phyloP scores from a whole-genome alignment of 1,140 invertebrate genomes.

The Drosophila ohnishii region DNA sequence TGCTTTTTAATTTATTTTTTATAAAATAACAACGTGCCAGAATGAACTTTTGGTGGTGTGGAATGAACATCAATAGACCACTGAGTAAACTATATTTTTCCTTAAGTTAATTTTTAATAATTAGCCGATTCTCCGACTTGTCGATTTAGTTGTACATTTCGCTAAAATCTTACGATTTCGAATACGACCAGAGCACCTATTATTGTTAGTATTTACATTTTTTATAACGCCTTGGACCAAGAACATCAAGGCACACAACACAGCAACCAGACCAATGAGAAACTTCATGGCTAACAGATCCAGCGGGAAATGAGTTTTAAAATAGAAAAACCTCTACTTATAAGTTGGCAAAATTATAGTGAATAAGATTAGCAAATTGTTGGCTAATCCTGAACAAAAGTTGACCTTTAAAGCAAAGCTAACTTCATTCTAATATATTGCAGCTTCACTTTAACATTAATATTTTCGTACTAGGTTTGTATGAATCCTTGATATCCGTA shows the following conservation, averaged over 20 bases:
- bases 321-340: neutral
- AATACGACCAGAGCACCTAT: neutral
- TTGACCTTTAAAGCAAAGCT: neutral
- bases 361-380: neutral
- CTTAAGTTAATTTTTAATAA: too few relatives aligned
- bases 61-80: too few relatives aligned
- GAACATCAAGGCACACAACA: neutral
- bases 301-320: neutral
- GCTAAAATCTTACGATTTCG: too few relatives aligned
- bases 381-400: neutral
- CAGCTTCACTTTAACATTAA: neutral
- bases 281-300: slow-evolving; percentile 7
- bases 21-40: too few relatives aligned
- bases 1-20: neutral
- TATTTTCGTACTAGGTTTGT: neutral
- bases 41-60: too few relatives aligned
- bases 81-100: neutral
- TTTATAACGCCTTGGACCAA: neutral
- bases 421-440: neutral
- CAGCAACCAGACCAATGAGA: neutral
- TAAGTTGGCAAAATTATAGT: too few relatives aligned
- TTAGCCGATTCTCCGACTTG: too few relatives aligned
- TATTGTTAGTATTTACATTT: neutral
- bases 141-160: neutral
- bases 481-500: neutral